Base-by-base conservation (phyloP, 1,140 invertebrate genomes). In the Heliothis subflexa region DNA sequence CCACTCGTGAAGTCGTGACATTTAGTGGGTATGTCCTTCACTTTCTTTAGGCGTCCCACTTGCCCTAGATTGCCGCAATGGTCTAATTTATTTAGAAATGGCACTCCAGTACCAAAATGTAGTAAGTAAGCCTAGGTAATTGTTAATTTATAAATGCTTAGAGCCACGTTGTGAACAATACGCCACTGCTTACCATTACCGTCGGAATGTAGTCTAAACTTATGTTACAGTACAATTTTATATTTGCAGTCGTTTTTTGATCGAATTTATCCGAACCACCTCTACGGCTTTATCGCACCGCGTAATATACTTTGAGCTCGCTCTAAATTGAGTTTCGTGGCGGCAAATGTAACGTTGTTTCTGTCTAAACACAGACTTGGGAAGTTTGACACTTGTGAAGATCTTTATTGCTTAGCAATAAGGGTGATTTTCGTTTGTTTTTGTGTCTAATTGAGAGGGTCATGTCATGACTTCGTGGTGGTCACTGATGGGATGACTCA, bases 401-500 rank as follows among this genome's bases (percentile, higher is more conserved):
- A 52, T 78, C 54, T 66, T 85, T 88, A 79, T 78, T 10, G 0
- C 9, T 9, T 66, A 7, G 79, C 14, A 59, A 78, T 85, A 91
- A 80, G 62, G 64, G 21, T 61, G 47, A 64, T 49, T 85, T 84
- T 86, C 25, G 78, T 7, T 78, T 83, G 57, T 57, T 78, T 18
- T 14, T 33, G 64, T 81, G 7, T 83, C 70, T 45, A 33, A 16
- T 52, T 80, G 81, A 28, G 45, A 3, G 87, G 85, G 87, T 76
- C 72, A 72, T 81, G 80, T 79, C 74, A 70, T 54, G 54, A 59
- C 90, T 89, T 86, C 86, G 88, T 83, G 90, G 90, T 91, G 91
- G 91, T 85, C 89, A 90, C 81, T 91, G 90, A 88, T 88, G 89
- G 84, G 83, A 88, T 92, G 91, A 93, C 73, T 93, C 91, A 93